These are phyloP conservation scores for Peromyscus californicus DNA, from an alignment of 2,113 vertebrate genomes.

Conservation along the genomic window DNA sequence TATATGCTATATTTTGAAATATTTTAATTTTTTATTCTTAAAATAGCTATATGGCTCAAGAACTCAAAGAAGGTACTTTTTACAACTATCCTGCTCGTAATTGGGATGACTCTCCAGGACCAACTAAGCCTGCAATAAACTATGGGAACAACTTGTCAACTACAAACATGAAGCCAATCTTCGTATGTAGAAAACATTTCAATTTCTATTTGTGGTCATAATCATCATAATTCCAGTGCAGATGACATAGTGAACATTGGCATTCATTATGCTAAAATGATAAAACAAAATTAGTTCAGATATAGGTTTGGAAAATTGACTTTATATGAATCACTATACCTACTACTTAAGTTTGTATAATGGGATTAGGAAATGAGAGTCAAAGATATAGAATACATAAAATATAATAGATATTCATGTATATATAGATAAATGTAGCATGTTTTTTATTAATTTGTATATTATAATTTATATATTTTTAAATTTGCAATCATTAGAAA, in stretches of 20 bases:
- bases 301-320: neutral
- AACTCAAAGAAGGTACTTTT: neutral
- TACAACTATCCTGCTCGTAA: neutral
- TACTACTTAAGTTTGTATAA: conserved; percentile 63
- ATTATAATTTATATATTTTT: neutral
- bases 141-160: conserved; percentile 33
- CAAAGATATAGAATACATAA: conserved; percentile 4
- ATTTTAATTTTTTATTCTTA: conserved; percentile 50
- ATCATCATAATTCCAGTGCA: conserved; percentile 11
- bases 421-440: neutral
- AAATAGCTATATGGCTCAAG: conserved; percentile 44
- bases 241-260: neutral
- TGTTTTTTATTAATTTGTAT: neutral
- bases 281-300: conserved; percentile 2
- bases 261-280: conserved; percentile 29
- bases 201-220: conserved; percentile 23
- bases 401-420: neutral
- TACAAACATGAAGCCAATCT: neutral
- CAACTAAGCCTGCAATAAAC: conserved; percentile 37
- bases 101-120: neutral
- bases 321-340: conserved; percentile 4
- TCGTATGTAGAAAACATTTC: conserved; percentile 61
- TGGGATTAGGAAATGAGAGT: conserved; percentile 33
- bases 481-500: conserved; percentile 46
- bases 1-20: conserved; percentile 31